A percentile compares a stretch with the other conserved stretches of the same genome.
These are phyloP conservation scores for Cebus imitator DNA, from an alignment of 2,113 vertebrate species.

Conservation along the genomic window DNA sequence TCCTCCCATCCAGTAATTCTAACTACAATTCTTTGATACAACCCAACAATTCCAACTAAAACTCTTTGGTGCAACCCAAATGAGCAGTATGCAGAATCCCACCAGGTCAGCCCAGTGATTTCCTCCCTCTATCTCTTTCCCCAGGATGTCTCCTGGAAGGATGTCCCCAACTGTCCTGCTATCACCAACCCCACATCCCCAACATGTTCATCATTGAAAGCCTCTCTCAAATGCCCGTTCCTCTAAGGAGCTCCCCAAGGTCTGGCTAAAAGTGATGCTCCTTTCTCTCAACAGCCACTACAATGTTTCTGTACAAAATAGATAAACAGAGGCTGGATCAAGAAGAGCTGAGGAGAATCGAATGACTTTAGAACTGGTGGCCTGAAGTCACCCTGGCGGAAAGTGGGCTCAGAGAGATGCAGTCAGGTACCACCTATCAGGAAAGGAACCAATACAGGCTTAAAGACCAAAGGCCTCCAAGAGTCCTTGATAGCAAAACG, in stretches of 20 bases:
- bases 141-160: not conserved
- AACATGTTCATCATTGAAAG: not conserved
- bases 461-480: not conserved
- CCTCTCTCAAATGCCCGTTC: not conserved
- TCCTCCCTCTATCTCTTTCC: not conserved
- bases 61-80: not conserved
- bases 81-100: not conserved
- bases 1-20: not conserved
- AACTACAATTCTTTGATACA: not conserved
- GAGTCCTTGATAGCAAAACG: not conserved
- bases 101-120: not conserved
- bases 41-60: not conserved
- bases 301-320: not conserved
- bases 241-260: not conserved
- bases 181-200: not conserved
- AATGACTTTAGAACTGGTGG: not conserved
- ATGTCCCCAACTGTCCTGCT: not conserved
- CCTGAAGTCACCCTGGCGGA: not conserved
- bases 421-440: not conserved
- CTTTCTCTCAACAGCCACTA: not conserved
- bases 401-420: not conserved
- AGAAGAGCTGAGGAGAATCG: not conserved
- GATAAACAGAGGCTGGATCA: not conserved
- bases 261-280: not conserved
- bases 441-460: not conserved